Conservation (phyloP, 2,888 invertebrate genomes). For the Ormyrus pomaceus region DNA sequence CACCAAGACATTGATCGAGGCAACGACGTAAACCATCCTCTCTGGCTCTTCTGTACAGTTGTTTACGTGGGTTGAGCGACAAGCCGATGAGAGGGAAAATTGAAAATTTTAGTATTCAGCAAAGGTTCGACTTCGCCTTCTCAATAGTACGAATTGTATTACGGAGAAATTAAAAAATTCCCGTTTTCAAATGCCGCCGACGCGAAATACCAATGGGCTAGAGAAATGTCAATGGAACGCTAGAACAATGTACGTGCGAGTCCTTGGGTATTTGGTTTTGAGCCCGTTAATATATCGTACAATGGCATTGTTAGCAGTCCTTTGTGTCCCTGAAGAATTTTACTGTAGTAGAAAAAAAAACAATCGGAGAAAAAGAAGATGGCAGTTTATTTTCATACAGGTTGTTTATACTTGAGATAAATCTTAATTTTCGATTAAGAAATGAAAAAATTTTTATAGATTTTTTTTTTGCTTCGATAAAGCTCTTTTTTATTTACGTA, state of each 20-base stretch:
- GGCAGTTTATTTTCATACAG: too few species aligned
- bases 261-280: neutral
- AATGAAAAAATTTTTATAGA: too few species aligned
- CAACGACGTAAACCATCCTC: too few species aligned
- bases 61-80: neutral
- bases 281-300: slow-evolving; percentile 5
- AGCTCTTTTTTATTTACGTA: too few species aligned
- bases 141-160: neutral
- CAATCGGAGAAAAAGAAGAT: too few species aligned
- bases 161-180: slow-evolving; percentile 3
- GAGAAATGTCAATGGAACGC: slow-evolving; percentile 28
- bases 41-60: too few species aligned
- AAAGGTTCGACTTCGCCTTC: neutral
- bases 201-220: slow-evolving; percentile 4
- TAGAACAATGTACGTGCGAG: slow-evolving; percentile 31
- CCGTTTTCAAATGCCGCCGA: neutral
- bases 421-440: too few species aligned
- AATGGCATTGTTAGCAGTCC: slow-evolving; percentile 9
- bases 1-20: too few species aligned
- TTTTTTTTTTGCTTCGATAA: too few species aligned
- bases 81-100: neutral
- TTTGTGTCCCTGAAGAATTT: too few species aligned
- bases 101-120: slow-evolving; percentile 31
- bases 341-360: too few species aligned
- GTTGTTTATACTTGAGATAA: too few species aligned